These are phyloP conservation scores for Muscina levida DNA, from an alignment of 2,888 invertebrate genomes.

Conservation along the genomic window DNA sequence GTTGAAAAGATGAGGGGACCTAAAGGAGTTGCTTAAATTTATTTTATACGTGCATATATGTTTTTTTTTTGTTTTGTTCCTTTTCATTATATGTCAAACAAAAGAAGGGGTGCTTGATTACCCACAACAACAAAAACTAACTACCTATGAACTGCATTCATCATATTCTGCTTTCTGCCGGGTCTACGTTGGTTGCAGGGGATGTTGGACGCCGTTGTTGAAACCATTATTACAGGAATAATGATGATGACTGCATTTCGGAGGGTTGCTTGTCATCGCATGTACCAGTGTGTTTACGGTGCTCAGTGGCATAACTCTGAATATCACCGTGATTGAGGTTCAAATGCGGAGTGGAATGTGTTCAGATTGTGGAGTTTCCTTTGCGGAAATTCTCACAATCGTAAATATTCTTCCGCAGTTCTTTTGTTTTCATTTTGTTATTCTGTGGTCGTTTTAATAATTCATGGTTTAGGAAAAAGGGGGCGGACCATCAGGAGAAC, in stretches of 20 bases:
- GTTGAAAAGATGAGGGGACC: constrained; percentile 51
- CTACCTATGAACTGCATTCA: constrained; percentile 40
- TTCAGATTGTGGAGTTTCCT: constrained; percentile 39
- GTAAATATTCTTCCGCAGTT: constrained; percentile 55
- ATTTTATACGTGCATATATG: constrained; percentile 10
- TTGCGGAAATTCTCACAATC: constrained; percentile 59
- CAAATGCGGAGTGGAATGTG: constrained; percentile 21
- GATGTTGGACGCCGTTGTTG: constrained; percentile 40
- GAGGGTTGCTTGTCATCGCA: constrained; percentile 57
- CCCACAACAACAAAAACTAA: constrained; percentile 15
- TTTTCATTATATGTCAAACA: not conserved
- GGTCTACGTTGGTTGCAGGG: constrained; percentile 36
- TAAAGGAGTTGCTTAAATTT: constrained; percentile 37
- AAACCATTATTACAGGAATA: constrained; percentile 51
- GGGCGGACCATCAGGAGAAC: constrained; percentile 47
- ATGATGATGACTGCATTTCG: constrained; percentile 39
- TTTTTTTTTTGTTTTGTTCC: constrained; percentile 23
- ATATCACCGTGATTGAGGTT: constrained; percentile 42
- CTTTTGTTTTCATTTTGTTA: constrained; percentile 52
- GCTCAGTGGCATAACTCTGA: constrained; percentile 28
- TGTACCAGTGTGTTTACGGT: not conserved
- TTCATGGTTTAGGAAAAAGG: constrained; percentile 57
- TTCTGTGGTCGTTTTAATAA: constrained; percentile 61
- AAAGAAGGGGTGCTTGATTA: constrained; percentile 48
- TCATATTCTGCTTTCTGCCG: constrained; percentile 21